These are phyloP conservation scores for Cyprinodon brontotheroides DNA, from an alignment of 2,113 vertebrate species.

Conservation along the genomic window DNA sequence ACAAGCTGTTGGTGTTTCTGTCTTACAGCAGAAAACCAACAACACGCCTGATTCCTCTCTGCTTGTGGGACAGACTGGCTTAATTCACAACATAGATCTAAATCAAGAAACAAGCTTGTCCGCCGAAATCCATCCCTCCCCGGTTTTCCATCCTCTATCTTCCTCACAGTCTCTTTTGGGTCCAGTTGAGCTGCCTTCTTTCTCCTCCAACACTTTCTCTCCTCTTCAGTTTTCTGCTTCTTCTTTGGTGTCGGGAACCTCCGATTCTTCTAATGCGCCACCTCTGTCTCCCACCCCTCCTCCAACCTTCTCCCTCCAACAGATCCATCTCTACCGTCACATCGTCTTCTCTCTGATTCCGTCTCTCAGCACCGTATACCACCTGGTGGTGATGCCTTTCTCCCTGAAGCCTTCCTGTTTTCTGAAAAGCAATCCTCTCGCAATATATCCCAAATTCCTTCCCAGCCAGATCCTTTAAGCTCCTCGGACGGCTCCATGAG, in stretches of 20 bases:
- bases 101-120: neutral
- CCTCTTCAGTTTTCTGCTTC: neutral
- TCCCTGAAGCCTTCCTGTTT: neutral
- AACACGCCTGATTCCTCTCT: neutral
- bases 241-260: neutral
- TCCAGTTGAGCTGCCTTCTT: neutral
- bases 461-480: neutral
- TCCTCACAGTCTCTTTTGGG: neutral
- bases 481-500: neutral
- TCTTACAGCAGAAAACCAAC: neutral
- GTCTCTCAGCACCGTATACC: neutral
- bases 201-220: neutral
- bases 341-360: slow-evolving; percentile 2
- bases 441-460: neutral
- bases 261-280: slow-evolving; percentile 21
- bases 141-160: neutral
- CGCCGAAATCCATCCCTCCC: neutral
- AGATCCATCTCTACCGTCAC: slow-evolving; percentile 7
- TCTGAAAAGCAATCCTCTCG: slow-evolving; percentile 4
- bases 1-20: neutral
- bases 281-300: slow-evolving; percentile 21
- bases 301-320: slow-evolving; percentile 1
- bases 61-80: neutral
- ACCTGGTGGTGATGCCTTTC: neutral
- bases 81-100: neutral